phyloP scores from a whole-genome alignment of 2,113 vertebrate species.

The Ptilorrhoa leucosticta region DNA sequence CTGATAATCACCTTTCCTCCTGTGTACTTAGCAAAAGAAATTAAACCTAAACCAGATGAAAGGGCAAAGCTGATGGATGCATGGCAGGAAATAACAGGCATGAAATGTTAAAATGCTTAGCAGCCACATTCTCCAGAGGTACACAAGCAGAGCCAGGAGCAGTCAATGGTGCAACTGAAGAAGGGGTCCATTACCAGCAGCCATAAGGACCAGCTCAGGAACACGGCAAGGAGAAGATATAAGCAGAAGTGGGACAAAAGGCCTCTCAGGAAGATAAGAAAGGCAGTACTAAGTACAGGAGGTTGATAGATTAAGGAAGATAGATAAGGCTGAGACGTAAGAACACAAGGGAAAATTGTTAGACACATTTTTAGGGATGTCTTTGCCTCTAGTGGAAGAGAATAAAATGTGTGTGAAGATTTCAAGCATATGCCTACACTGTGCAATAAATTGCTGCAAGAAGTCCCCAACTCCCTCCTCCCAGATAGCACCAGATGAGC shows the following conservation, averaged over 20 bases:
- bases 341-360: neutral
- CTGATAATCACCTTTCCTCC: neutral
- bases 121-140: neutral
- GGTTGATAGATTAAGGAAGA: neutral
- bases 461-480: neutral
- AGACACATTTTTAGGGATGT: neutral
- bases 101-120: neutral
- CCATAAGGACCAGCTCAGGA: neutral
- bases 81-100: neutral
- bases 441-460: neutral
- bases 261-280: neutral
- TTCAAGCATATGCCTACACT: neutral
- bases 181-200: neutral
- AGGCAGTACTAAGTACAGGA: neutral
- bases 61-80: neutral
- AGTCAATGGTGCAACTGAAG: neutral
- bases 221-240: neutral
- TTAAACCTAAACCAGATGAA: neutral
- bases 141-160: neutral
- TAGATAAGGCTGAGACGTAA: neutral
- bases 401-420: neutral
- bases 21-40: neutral
- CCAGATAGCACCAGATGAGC: neutral
- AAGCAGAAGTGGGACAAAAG: neutral
- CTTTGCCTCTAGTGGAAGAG: neutral